phyloP scores from a whole-genome alignment of 1,140 invertebrate genomes.

The Drosophila pachea region DNA sequence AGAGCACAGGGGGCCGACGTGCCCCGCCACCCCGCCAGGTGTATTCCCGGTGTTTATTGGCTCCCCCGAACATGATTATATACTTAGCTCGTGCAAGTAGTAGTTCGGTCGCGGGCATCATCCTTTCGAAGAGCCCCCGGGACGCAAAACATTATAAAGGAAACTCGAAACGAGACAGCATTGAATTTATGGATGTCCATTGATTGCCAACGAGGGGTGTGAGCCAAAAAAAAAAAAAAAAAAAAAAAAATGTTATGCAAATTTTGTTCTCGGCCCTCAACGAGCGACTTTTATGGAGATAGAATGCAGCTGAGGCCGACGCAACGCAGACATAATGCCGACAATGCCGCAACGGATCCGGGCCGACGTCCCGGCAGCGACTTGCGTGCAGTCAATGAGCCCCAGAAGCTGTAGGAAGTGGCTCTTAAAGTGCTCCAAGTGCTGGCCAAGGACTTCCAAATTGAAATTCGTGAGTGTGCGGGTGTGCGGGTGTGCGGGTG shows the following conservation, averaged over 20 bases:
- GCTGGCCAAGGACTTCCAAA: conserved; percentile 42
- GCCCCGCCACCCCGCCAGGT: no score
- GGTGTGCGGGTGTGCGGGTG: neutral
- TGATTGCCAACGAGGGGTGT: conserved; percentile 53
- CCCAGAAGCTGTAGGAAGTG: conserved; percentile 30
- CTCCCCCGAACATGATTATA: no score
- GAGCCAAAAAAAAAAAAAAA: conserved; percentile 29
- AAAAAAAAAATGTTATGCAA: conserved; percentile 60
- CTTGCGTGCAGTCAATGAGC: conserved; percentile 50
- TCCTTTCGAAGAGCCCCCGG: no score
- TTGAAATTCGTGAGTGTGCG: conserved; percentile 33
- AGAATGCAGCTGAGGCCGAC: conserved; percentile 60
- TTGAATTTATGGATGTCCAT: conserved; percentile 69
- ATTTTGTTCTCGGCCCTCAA: conserved; percentile 50
- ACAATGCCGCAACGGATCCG: conserved; percentile 16
- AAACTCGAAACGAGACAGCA: conserved; percentile 62
- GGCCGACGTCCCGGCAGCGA: conserved; percentile 11
- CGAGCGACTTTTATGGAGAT: conserved; percentile 69
- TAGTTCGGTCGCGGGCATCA: no score
- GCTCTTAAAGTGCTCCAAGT: conserved; percentile 55
- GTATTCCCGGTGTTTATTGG: no score
- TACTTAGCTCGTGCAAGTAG: no score
- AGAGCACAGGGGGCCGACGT: no score
- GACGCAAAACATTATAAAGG: conserved; percentile 5
- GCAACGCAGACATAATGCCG: conserved; percentile 9